Conservation (phyloP, 2,113 vertebrate genomes). For the Periophthalmus modestus region DNA sequence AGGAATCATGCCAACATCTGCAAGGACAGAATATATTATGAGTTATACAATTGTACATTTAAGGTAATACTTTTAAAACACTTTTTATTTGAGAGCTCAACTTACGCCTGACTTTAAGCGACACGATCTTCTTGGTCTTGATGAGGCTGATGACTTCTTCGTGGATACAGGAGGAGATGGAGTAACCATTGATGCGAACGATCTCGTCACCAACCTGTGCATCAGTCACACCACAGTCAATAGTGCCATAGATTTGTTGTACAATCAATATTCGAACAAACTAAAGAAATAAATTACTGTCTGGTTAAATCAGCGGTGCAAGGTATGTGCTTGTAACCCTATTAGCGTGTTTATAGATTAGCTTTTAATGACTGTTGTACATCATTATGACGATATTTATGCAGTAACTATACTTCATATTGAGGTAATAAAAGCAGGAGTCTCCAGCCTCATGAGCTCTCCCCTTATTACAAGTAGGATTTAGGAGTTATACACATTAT, state of each 20-base stretch:
- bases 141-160: constrained; percentile 98
- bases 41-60: background rate
- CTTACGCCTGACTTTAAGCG: constrained; percentile 96
- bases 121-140: constrained; percentile 90
- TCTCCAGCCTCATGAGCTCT: no score
- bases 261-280: background rate
- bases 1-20: constrained; percentile 97
- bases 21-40: constrained; percentile 37
- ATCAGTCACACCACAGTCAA: constrained; percentile 19
- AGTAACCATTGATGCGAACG: constrained; percentile 96
- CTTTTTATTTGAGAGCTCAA: constrained; percentile 17
- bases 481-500: no score
- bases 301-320: background rate
- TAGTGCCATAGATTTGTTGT: background rate
- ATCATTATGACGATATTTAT: background rate
- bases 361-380: background rate
- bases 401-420: background rate
- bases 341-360: background rate
- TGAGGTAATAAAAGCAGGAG: background rate
- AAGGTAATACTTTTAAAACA: background rate
- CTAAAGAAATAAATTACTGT: background rate
- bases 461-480: no score
- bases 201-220: constrained; percentile 93
- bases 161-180: constrained; percentile 92
- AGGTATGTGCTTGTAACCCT: background rate